Base-by-base conservation (phyloP, 2,113 vertebrate genomes). In the Bathybates hornii region DNA sequence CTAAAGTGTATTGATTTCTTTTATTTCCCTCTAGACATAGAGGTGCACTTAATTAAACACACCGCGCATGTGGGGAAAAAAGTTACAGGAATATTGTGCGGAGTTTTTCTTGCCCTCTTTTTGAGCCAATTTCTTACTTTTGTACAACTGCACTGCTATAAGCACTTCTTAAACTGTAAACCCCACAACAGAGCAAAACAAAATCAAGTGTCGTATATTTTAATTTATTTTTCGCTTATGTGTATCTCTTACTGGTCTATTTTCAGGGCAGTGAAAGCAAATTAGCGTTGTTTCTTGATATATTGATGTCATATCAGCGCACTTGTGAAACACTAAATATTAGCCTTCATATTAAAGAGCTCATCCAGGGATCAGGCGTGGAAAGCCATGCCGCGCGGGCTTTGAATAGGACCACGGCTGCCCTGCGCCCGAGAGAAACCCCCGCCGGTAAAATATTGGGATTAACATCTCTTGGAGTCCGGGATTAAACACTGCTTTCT, bases 401-500 rank as follows among this genome's bases (percentile, higher is more conserved):
- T 91, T 85, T 95, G 92, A 95, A 93, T 93, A 84, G 85, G 88
- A 78, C 91, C 87, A 86, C 86, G 78, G 86, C 89, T 88, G 91
- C 91, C 90, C 93, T 91, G 89, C 87, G 92, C 89, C 92, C 90
- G 88, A 89, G 83, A 94, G 91, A 95, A 96, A 90, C 93, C 89
- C 92, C 95, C 92, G 89, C 93, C 82, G 93, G 92, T 93, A 86
- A 94, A 96, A 95, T 95, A 94, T 93, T 95, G 94, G 94, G 96
- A 97, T 96, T 97, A 96, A 89, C 92, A 92, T 94, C 87, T 96
- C 91, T 95, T 94, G 95, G 95, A 96, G 94, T 94, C 94, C 84
- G 66, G 96, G 95, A 96, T 96, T 97, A 95, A 95, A 89, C 84
- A 79, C 87, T 79, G 91, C 95, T 94, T 95, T 93, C 91, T 93